Conservation (phyloP, 2,113 vertebrate genomes). For the Ailuropoda melanoleuca region DNA sequence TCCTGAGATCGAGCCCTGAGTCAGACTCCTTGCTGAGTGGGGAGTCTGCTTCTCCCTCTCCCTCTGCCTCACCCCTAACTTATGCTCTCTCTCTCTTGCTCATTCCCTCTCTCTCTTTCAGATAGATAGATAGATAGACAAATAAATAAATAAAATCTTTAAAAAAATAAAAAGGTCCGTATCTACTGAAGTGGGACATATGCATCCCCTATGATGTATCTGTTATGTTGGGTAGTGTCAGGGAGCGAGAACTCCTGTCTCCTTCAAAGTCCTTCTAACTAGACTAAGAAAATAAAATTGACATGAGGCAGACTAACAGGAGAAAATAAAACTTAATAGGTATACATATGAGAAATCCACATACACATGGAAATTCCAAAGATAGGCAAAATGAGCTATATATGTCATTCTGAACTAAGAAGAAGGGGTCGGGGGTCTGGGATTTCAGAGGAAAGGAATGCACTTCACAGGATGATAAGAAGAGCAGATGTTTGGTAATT, state of each 20-base stretch:
- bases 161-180: not conserved
- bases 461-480: not conserved
- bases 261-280: not conserved
- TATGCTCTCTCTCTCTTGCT: not conserved
- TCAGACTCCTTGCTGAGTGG: not conserved
- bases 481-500: not conserved
- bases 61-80: too few relatives aligned
- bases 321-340: not conserved
- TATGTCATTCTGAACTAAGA: not conserved
- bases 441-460: not conserved
- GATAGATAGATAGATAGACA: not conserved
- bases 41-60: not conserved
- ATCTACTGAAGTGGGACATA: not conserved
- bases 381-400: not conserved
- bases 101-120: too few relatives aligned
- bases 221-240: not conserved
- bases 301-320: not conserved
- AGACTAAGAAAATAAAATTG: not conserved
- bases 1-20: not conserved
- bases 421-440: not conserved
- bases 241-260: not conserved
- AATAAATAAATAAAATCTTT: too few relatives aligned
- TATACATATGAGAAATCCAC: not conserved
- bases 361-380: not conserved
- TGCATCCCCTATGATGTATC: not conserved